phyloP scores from a whole-genome alignment of 2,113 vertebrate species.

The Chelonoidis abingdonii region DNA sequence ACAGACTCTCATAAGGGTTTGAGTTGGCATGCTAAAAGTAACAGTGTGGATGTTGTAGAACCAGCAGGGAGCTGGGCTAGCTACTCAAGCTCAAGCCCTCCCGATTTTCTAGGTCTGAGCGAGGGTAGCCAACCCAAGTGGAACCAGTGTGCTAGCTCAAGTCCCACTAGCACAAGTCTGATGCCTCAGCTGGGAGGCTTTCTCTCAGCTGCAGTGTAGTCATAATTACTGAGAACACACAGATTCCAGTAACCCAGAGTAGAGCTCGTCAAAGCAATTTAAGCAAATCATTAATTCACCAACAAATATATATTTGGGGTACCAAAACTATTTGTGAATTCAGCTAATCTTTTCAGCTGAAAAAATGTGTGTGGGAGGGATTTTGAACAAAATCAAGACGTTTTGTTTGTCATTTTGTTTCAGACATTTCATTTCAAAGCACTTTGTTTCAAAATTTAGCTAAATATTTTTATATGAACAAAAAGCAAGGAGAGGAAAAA shows the following conservation, averaged over 20 bases:
- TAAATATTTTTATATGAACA: not conserved
- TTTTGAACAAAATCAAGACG: not conserved
- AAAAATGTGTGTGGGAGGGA: not conserved
- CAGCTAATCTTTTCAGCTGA: not conserved
- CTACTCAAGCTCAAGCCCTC: not conserved
- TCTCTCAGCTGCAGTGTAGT: not conserved
- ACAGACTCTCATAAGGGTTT: not conserved
- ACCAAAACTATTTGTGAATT: not conserved
- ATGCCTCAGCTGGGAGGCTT: not conserved
- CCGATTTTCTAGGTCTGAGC: not conserved
- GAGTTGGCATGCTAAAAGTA: not conserved
- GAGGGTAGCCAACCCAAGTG: not conserved
- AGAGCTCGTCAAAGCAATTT: not conserved
- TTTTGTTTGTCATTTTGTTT: not conserved
- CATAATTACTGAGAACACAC: not conserved
- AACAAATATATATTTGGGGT: too few relatives aligned
- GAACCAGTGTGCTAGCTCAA: not conserved
- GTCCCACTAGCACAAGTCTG: not conserved
- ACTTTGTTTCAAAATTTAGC: not conserved
- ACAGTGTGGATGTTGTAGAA: not conserved
- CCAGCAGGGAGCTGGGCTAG: not conserved
- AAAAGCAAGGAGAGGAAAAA: too few relatives aligned
- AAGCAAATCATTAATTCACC: not conserved
- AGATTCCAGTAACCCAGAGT: not conserved
- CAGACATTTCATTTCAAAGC: not conserved